Evolutionary conservation across 2,113 vertebrate genomes (phyloP).

Genomic region (Odontophorus gujanensis): DNA sequence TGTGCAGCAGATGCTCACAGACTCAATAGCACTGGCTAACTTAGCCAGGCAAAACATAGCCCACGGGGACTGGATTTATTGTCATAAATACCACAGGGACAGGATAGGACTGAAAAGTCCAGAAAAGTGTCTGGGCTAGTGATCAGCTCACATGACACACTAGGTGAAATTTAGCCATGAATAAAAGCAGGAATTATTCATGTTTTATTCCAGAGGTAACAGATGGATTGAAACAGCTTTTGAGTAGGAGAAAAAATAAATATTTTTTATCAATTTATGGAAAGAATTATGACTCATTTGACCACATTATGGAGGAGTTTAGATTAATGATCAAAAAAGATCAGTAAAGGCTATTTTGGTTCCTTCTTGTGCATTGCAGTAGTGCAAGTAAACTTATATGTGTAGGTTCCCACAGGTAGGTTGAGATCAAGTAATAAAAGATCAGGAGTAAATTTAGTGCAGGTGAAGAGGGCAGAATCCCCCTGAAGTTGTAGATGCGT

Average conservation of each 20-base stretch:
- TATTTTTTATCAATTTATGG: not conserved
- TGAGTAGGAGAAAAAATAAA: not conserved
- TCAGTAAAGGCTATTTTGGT: not conserved
- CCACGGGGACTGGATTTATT: not conserved
- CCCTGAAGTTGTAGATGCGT: not conserved
- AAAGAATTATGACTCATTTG: not conserved
- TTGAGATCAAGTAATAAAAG: not conserved
- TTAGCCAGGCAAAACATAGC: not conserved
- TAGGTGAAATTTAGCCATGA: not conserved
- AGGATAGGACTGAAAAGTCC: not conserved
- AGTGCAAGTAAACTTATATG: not conserved
- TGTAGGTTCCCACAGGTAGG: not conserved
- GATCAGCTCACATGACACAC: not conserved
- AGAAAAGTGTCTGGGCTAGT: not conserved
- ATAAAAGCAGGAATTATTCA: not conserved
- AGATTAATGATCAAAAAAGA: not conserved
- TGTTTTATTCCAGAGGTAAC: not conserved
- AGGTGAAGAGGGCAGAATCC: not conserved
- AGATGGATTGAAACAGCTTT: not conserved
- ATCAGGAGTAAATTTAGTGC: not conserved
- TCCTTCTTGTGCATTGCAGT: not conserved
- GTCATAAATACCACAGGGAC: not conserved
- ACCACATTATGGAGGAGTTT: not conserved
- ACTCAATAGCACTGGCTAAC: not conserved
- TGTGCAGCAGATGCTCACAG: not conserved